Evolutionary conservation across 2,888 invertebrate genomes (phyloP), one percentile per base, ranked within the genome.

Genomic region (Acanthacorydalis orientalis): DNA sequence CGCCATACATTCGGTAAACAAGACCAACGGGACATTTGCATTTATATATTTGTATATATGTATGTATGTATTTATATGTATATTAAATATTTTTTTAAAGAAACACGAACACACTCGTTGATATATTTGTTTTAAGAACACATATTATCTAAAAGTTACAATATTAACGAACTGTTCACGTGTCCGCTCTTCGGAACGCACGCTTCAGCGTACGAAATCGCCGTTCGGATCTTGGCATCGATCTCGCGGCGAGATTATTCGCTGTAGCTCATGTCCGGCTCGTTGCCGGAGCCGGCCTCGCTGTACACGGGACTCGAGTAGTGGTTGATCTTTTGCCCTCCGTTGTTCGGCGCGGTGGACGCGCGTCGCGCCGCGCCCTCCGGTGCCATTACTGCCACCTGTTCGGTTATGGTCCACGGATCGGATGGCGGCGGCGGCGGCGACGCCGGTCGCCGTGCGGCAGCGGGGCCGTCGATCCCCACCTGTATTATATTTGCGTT

Each of bases 401-500:
- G 50, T 34, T 48, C 43, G 32, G 47, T 38, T 33, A 46, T 44
- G 11, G 37, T 50, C 57, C 58, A 57, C 39, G 54, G 52, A 51
- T 64, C 64, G 50, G 65, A 64, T 53, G 31, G 31, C 31, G 32
- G 23, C 31, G 32, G n/a, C 31, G 32, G n/a, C 23, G 23, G 23
- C 6, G 23, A 4, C 6, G 23, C 6, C 23, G 23, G 23, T 23
- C 6, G 23, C 6, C 2, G 23, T 23, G 23, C 6, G n/a, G 39
- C 6, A 12, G 23, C 6, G n/a, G 39, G 8, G 39, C 14, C 39
- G 39, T 15, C 10, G n/a, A 39, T n/a, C 39, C 16, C 39, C 11
- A 39, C 9, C 12, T 14, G 32, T 31, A 43, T 43, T 68, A 69
- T 59, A 69, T 69, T 64, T 68, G 69, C 58, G 68, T 68, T 63